These are phyloP conservation scores for Caenorhabditis sulstoni DNA, from an alignment of 2,888 invertebrate genomes.

Conservation along the genomic window DNA sequence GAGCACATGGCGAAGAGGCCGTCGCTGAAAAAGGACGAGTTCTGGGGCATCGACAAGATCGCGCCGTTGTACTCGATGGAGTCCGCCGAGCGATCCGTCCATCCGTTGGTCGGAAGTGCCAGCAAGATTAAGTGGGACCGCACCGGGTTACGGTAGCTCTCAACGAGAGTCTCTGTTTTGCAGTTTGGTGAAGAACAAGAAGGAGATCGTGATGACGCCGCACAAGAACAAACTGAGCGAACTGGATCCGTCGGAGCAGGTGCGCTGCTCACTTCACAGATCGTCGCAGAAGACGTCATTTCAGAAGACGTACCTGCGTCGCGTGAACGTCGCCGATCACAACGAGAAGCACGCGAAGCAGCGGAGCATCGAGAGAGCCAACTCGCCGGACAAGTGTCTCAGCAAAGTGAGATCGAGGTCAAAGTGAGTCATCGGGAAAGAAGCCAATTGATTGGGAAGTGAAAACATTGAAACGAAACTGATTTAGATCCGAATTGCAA, in stretches of 20 bases:
- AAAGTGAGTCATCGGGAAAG: conserved; percentile 52
- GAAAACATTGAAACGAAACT: conserved; percentile 4
- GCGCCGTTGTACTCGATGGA: conserved; percentile 77
- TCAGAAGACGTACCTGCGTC: conserved; percentile 69
- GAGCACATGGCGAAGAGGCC: conserved; percentile 70
- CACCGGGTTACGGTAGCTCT: conserved; percentile 6
- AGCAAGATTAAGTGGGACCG: conserved; percentile 74
- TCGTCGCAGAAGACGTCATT: not conserved
- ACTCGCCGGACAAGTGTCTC: conserved; percentile 69
- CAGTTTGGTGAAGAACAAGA: conserved; percentile 74
- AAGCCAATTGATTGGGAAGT: not conserved
- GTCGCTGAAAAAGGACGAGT: conserved; percentile 70
- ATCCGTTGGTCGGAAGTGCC: conserved; percentile 77
- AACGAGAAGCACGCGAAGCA: conserved; percentile 69
- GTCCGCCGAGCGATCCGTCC: conserved; percentile 75
- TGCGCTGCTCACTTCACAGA: not conserved
- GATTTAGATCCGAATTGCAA: conserved; percentile 68
- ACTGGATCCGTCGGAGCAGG: conserved; percentile 67
- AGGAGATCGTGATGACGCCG: conserved; percentile 77
- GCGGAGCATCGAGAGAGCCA: conserved; percentile 65
- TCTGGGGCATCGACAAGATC: conserved; percentile 74
- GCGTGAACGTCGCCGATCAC: conserved; percentile 74
- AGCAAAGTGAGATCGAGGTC: conserved; percentile 64
- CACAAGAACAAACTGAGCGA: conserved; percentile 77
- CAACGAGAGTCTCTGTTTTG: conserved; percentile 12